These are phyloP conservation scores for Cyprinodon brontotheroides DNA, from an alignment of 2,113 vertebrate genomes.

Conservation along the genomic window DNA sequence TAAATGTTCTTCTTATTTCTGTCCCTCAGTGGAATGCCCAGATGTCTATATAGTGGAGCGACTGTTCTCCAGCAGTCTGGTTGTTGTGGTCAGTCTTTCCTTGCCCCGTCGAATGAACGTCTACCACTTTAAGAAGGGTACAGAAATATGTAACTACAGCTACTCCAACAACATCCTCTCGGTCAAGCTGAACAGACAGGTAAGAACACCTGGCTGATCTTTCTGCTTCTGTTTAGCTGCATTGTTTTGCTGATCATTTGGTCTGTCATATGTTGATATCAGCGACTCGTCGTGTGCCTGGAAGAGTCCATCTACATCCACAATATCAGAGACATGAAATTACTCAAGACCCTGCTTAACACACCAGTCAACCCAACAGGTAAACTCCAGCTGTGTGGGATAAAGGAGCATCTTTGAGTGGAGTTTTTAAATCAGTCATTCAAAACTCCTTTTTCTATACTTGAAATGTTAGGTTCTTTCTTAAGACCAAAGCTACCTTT, in stretches of 20 bases:
- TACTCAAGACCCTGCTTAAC: constrained; percentile 92
- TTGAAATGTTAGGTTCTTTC: too few species aligned
- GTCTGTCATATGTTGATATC: constrained; percentile 6
- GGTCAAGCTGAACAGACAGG: constrained; percentile 92
- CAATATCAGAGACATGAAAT: constrained; percentile 97
- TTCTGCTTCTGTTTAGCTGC: background rate
- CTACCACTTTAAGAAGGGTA: constrained; percentile 97
- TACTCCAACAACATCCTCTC: constrained; percentile 93
- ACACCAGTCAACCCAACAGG: constrained; percentile 88
- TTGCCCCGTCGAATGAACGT: constrained; percentile 93
- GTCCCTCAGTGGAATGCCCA: constrained; percentile 84
- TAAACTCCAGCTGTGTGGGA: constrained; percentile 45
- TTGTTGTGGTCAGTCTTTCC: constrained; percentile 91
- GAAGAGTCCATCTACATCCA: constrained; percentile 93
- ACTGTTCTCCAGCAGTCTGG: constrained; percentile 95
- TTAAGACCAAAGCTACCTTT: too few species aligned
- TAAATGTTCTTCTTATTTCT: background rate
- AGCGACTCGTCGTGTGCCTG: constrained; percentile 91
- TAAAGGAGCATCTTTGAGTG: background rate
- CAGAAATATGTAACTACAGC: constrained; percentile 96
- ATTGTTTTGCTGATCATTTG: background rate
- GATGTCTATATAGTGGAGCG: constrained; percentile 94
- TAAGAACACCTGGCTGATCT: constrained; percentile 39
- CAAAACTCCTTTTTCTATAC: too few species aligned
- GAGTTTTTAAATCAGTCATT: too few species aligned